A percentile compares a stretch with the other conserved stretches of the same genome.
These are phyloP conservation scores for Stictocephala bisonia DNA, from an alignment of 2,888 invertebrate genomes.

Conservation along the genomic window DNA sequence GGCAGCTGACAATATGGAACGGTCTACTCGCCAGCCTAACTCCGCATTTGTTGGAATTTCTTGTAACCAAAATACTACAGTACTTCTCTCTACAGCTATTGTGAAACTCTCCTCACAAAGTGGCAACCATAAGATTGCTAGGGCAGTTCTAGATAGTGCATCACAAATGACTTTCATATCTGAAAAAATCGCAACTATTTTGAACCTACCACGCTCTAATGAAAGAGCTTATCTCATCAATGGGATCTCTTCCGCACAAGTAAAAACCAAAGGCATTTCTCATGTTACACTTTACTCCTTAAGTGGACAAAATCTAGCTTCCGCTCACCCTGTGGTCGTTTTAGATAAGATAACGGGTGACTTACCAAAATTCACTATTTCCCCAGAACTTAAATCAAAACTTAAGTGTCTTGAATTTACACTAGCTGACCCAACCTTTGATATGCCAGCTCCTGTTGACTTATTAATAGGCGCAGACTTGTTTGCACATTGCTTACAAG, in stretches of 20 bases:
- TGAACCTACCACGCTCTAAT: neutral
- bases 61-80: neutral
- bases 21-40: no score
- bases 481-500: neutral
- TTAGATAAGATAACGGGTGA: neutral
- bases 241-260: neutral
- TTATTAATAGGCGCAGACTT: neutral
- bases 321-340: neutral
- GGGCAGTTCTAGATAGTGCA: neutral
- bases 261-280: neutral
- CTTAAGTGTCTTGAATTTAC: neutral
- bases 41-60: neutral
- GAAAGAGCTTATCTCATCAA: neutral
- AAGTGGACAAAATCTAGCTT: neutral
- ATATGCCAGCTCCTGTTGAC: neutral
- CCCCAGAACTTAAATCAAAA: neutral
- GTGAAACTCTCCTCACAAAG: neutral
- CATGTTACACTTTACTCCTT: no score
- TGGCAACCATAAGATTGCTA: neutral
- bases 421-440: slow-evolving; percentile 9
- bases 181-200: neutral
- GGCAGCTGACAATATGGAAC: no score
- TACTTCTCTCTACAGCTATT: neutral
- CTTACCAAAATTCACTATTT: neutral
- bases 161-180: neutral